Conservation (phyloP, 2,113 vertebrate species). For the Spea multiplicata region DNA sequence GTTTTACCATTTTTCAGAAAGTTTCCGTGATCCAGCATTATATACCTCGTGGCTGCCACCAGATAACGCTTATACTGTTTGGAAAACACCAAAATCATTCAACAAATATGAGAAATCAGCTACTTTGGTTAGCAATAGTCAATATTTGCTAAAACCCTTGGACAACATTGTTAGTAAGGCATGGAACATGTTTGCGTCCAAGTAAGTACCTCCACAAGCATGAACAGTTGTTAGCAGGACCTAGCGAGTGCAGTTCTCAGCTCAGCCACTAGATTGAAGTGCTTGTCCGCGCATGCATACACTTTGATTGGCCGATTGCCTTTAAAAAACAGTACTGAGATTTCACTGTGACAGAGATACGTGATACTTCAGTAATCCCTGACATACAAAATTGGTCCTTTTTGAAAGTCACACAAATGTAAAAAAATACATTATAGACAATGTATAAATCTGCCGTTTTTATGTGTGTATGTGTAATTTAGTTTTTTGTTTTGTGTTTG, state of each 20-base stretch:
- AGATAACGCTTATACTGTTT: conserved; percentile 66
- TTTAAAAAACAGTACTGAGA: too few relatives aligned
- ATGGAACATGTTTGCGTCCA: conserved; percentile 97
- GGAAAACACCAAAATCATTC: conserved; percentile 82
- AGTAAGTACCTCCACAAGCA: conserved; percentile 68
- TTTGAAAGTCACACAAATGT: background rate
- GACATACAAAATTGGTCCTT: too few relatives aligned
- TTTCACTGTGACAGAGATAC: too few relatives aligned
- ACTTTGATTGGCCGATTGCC: too few relatives aligned
- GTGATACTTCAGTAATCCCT: too few relatives aligned
- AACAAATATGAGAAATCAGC: conserved; percentile 90
- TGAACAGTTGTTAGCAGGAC: too few relatives aligned
- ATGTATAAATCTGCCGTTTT: conserved; percentile 2
- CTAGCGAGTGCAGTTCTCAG: too few relatives aligned
- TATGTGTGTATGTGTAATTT: background rate
- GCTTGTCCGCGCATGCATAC: too few relatives aligned
- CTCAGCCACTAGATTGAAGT: too few relatives aligned
- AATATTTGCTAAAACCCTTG: conserved; percentile 82
- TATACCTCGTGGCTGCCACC: conserved; percentile 85
- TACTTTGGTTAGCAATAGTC: conserved; percentile 89
- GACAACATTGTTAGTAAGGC: conserved; percentile 87
- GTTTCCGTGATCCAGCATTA: conserved; percentile 77
- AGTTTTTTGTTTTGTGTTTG: background rate
- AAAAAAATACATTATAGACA: too few relatives aligned
- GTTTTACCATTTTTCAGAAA: conserved; percentile 62